Percentiles rank a stretch among this genome's conserved stretches.
phyloP scores from a whole-genome alignment of 2,113 vertebrate species.

The Himantopus leucocephalus region DNA sequence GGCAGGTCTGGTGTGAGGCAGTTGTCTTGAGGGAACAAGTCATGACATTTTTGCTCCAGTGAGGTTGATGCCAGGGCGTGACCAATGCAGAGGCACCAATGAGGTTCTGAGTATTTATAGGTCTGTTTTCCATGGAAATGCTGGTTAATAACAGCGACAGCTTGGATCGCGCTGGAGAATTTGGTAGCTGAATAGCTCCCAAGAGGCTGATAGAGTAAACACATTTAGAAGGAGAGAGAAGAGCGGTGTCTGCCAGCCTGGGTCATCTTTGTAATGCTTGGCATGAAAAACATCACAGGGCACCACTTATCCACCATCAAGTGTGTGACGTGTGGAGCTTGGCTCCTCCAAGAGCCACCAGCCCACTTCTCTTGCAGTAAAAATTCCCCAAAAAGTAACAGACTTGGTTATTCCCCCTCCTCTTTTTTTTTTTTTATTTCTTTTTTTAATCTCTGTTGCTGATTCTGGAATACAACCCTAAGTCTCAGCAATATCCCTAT shows the following conservation, averaged over 20 bases:
- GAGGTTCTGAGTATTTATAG: neutral
- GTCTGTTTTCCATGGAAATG: neutral
- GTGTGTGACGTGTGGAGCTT: neutral
- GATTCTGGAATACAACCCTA: neutral
- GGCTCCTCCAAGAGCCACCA: neutral
- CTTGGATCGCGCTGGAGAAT: neutral
- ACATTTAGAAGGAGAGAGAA: neutral
- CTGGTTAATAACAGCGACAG: neutral
- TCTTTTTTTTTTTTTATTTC: no score
- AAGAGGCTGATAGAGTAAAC: neutral
- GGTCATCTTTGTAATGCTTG: neutral
- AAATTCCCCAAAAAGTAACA: neutral
- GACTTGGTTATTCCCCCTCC: neutral
- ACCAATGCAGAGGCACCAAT: neutral
- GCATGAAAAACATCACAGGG: neutral
- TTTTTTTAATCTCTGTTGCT: neutral
- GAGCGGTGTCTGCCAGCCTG: neutral
- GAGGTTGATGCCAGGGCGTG: neutral
- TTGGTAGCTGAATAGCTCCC: neutral
- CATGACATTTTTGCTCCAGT: neutral
- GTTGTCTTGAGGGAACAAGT: neutral
- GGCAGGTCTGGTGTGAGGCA: neutral
- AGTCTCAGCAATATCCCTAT: neutral
- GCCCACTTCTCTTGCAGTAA: neutral
- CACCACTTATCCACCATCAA: neutral